phyloP scores from a whole-genome alignment of 2,888 invertebrate species.

The Eupithecia abbreviata region DNA sequence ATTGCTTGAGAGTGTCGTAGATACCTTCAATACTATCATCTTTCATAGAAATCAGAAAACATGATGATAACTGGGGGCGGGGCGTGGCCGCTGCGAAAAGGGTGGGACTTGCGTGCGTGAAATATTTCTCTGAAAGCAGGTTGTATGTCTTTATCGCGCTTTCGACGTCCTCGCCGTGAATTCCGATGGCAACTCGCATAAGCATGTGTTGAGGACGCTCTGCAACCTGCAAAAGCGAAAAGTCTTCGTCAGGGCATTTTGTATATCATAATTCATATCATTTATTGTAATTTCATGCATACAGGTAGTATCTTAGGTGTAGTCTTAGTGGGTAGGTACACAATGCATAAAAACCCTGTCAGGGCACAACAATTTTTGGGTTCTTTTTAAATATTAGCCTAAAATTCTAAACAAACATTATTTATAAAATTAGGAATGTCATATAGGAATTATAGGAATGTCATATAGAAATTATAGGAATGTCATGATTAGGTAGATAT shows the following conservation, averaged over 20 bases:
- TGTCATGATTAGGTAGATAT: no score
- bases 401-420: no score
- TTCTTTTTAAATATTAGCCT: no score
- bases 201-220: constrained; percentile 99
- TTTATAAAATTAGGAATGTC: no score
- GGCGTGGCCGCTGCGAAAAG: constrained; percentile 97
- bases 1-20: constrained; percentile 94
- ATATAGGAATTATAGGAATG: no score
- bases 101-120: constrained; percentile 99
- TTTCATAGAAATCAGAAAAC: constrained; percentile 96
- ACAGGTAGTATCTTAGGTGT: no score
- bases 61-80: constrained; percentile 96
- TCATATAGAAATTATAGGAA: no score
- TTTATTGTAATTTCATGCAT: no score
- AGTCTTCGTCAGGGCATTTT: background rate
- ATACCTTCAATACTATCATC: constrained; percentile 98
- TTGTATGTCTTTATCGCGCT: constrained; percentile 98
- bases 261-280: no score
- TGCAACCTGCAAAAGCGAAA: constrained; percentile 82
- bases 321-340: no score
- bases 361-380: no score
- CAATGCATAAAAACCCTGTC: no score
- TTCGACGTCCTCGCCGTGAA: constrained; percentile 97
- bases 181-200: constrained; percentile 98
- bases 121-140: constrained; percentile 96